Percentiles rank a stretch among this genome's conserved stretches.
These are phyloP conservation scores for Ectemnius cavifrons DNA, from an alignment of 2,888 invertebrate genomes.

Conservation along the genomic window DNA sequence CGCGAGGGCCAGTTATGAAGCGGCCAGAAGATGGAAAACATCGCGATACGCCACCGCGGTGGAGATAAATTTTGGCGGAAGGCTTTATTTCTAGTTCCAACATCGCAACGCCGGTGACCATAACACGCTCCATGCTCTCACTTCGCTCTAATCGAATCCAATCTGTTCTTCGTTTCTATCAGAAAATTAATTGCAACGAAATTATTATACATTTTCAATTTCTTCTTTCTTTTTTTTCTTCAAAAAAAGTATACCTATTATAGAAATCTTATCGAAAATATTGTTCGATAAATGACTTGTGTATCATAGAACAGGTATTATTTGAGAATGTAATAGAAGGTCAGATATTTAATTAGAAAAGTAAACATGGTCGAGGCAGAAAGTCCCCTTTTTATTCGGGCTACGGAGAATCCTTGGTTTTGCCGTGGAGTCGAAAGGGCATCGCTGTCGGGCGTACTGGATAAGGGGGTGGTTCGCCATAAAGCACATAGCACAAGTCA, in stretches of 20 bases:
- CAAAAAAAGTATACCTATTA: too few relatives aligned
- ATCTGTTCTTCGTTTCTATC: too few relatives aligned
- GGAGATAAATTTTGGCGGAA: slow-evolving; percentile 43
- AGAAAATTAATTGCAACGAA: too few relatives aligned
- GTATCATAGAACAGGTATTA: too few relatives aligned
- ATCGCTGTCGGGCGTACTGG: slow-evolving; percentile 34
- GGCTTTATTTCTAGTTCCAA: slow-evolving; percentile 44
- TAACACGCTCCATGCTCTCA: too few relatives aligned
- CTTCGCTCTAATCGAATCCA: too few relatives aligned
- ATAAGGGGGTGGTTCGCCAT: slow-evolving; percentile 60
- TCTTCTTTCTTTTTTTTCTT: too few relatives aligned
- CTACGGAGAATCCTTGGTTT: slow-evolving; percentile 20
- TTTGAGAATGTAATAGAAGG: too few relatives aligned
- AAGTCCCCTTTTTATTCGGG: slow-evolving; percentile 11
- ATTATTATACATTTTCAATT: too few relatives aligned
- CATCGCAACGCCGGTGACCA: not conserved
- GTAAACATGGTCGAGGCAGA: not conserved
- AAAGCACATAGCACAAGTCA: slow-evolving; percentile 71
- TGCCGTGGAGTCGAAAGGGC: slow-evolving; percentile 35
- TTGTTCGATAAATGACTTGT: too few relatives aligned
- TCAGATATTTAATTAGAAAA: not conserved
- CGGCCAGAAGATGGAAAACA: slow-evolving; percentile 52
- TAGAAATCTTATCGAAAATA: too few relatives aligned
- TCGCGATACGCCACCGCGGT: slow-evolving; percentile 29
- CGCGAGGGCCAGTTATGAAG: slow-evolving; percentile 51